These are phyloP conservation scores for Petaurus breviceps DNA, from an alignment of 2,113 vertebrate species.

Conservation along the genomic window DNA sequence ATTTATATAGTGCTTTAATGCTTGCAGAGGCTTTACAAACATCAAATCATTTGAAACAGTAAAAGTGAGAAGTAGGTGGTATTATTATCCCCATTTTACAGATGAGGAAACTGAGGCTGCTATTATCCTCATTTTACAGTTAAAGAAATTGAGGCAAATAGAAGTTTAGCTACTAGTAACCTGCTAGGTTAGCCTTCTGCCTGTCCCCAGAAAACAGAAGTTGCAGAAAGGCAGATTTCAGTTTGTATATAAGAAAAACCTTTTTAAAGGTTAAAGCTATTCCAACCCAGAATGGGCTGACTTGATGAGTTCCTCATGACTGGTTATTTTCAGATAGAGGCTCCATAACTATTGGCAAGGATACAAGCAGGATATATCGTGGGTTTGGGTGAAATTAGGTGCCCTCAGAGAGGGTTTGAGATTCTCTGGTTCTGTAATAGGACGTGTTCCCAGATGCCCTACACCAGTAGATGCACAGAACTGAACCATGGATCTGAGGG, in stretches of 20 bases:
- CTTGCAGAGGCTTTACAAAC: background rate
- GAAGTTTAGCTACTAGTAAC: background rate
- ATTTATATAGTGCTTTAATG: background rate
- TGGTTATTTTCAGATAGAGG: background rate
- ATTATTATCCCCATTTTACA: background rate
- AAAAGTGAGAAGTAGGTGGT: background rate
- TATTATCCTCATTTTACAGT: background rate
- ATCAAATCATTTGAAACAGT: background rate
- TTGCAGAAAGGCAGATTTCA: background rate
- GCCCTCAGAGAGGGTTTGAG: background rate
- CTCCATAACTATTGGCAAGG: background rate
- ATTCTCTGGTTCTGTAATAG: background rate
- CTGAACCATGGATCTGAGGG: background rate
- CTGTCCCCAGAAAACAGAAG: background rate
- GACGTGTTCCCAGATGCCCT: background rate
- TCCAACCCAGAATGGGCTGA: background rate
- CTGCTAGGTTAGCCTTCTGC: background rate
- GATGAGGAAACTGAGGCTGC: background rate
- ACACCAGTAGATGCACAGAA: background rate
- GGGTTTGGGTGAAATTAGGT: background rate
- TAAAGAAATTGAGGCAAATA: background rate
- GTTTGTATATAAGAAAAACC: background rate
- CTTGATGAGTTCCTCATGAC: background rate
- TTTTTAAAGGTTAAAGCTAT: background rate
- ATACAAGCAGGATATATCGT: background rate